Evolutionary conservation across 1,140 invertebrate genomes (phyloP), one percentile per base, ranked within the genome.

Genomic region (Megalopta genalis): DNA sequence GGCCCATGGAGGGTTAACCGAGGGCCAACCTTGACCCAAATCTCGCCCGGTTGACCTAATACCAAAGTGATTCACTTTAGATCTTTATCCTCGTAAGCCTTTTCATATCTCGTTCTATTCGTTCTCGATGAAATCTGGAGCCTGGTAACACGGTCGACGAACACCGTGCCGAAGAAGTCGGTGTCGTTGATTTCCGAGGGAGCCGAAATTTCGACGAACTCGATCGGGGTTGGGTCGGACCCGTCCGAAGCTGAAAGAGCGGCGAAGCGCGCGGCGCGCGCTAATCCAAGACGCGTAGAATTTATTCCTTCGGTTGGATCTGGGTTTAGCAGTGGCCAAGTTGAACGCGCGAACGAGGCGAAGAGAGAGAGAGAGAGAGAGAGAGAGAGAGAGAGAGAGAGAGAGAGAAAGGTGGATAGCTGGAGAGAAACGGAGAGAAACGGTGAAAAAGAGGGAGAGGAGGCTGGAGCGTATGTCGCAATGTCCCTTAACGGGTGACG

Each of bases 401-500:
- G 69, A n/a, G 67, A n/a, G 63, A 62, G 63, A 49, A 73, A 84
- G 68, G 76, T 8, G 6, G 6, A 9, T 6, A 8, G 39, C 6
- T 9, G 8, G n/a, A 57, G 42, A 16, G 54, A 65, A 18, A 18
- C 21, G 18, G 42, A 60, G 23, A 49, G 39, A 16, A n/a, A n/a
- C n/a, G n/a, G n/a, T n/a, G n/a, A 69, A 25, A 18, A 73, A n/a
- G 67, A n/a, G 63, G 66, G 63, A 49, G 77, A 84, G 68, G 76
- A 83, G 68, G 80, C 74, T 82, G 63, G 78, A 83, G 81, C 87
- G 83, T 87, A 82, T 91, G 89, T 91, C 88, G 90, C 90, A 91
- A 91, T 90, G 88, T 89, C 90, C 90, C 88, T 90, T 90, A 90
- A 88, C 88, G 88, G 86, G 83, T 83, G 83, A 88, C 88, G 88